Conservation (phyloP, 2,797 vertebrate species). For the Coluber constrictor region DNA sequence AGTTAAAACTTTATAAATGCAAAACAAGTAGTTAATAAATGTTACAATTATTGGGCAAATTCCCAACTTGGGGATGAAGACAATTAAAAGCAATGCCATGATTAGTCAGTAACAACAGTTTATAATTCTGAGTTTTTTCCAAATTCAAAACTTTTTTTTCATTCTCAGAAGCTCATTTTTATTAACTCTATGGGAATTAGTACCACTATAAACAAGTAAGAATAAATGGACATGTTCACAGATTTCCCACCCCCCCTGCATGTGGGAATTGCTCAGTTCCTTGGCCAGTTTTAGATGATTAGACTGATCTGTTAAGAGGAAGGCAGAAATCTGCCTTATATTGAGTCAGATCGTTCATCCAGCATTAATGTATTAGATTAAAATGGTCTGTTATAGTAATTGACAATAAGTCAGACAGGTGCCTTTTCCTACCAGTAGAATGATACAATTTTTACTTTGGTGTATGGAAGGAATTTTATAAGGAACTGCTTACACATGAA, state of each 20-base stretch:
- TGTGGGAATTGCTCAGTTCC: not conserved
- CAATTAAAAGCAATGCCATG: not conserved
- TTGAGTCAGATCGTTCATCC: not conserved
- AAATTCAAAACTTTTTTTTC: not conserved
- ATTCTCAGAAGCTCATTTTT: not conserved
- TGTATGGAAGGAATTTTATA: not conserved
- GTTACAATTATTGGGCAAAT: not conserved
- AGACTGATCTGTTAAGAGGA: not conserved
- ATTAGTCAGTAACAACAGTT: not conserved
- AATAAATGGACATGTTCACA: not conserved
- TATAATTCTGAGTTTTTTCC: not conserved
- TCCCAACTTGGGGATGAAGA: not conserved
- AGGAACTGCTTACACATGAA: not conserved
- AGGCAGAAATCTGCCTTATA: not conserved
- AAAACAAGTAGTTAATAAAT: not conserved
- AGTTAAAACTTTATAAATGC: constrained; percentile 7
- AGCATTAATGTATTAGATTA: not conserved
- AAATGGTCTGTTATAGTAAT: not conserved
- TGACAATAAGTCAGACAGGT: not conserved
- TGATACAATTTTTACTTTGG: not conserved
- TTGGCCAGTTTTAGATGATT: not conserved
- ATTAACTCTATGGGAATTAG: not conserved
- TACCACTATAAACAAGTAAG: not conserved
- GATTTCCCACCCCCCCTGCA: too few species aligned
- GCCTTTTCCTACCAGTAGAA: not conserved